Evolutionary conservation across 2,113 vertebrate species (phyloP).

Genomic region (Todiramphus saurophagus): DNA sequence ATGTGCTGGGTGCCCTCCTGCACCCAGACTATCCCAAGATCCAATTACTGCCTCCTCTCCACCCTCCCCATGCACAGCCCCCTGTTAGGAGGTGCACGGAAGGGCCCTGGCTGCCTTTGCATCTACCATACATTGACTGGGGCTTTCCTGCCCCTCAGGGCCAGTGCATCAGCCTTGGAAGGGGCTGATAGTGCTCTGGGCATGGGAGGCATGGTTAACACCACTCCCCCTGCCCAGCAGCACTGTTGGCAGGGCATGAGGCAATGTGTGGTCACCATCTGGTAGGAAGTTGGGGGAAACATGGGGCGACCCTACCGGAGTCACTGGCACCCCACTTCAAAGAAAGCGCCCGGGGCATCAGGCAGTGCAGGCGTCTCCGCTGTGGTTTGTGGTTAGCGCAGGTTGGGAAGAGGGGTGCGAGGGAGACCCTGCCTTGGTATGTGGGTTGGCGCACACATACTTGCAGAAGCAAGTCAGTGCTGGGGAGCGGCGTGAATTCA

Average conservation of each 20-base stretch:
- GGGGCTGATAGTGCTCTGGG: background rate
- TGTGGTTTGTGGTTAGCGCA: conserved; percentile 20
- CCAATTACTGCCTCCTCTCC: background rate
- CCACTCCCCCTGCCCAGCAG: background rate
- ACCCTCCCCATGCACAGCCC: background rate
- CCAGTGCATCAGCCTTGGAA: background rate
- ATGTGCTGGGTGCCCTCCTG: background rate
- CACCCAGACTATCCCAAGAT: too few species aligned
- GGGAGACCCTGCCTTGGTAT: background rate
- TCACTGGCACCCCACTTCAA: conserved; percentile 17
- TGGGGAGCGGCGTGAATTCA: background rate
- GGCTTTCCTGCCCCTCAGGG: background rate
- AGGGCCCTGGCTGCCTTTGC: background rate
- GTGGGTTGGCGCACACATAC: rapidly evolving
- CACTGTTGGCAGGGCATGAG: background rate
- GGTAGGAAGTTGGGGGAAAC: background rate
- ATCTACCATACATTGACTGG: background rate
- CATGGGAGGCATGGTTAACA: rapidly evolving
- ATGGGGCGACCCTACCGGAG: background rate
- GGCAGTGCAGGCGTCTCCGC: background rate
- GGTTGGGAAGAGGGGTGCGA: background rate
- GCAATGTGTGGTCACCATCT: background rate
- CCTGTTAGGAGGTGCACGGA: background rate
- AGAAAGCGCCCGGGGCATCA: background rate
- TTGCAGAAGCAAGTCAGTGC: rapidly evolving